Percentiles rank a stretch among this genome's conserved stretches.
Evolutionary conservation across 2,888 invertebrate genomes (phyloP).

Genomic region (Pheosia gnoma): DNA sequence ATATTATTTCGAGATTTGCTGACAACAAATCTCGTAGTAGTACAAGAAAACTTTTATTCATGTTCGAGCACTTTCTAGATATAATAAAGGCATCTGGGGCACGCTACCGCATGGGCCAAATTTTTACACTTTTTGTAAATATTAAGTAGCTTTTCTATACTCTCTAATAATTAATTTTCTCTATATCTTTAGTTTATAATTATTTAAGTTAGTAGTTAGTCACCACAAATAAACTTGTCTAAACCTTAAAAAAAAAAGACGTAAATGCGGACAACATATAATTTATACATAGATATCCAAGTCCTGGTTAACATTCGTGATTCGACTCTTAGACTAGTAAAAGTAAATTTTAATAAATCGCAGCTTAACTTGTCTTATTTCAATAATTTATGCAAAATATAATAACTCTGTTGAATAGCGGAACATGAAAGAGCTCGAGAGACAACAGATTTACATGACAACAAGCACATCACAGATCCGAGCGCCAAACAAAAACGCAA

Average conservation of each 20-base stretch:
- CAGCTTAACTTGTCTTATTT: not conserved
- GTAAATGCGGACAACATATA: no score
- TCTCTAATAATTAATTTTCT: no score
- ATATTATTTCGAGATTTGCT: not conserved
- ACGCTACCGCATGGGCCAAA: no score
- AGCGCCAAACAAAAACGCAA: conserved; percentile 69
- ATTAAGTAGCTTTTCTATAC: no score
- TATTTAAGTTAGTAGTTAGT: no score
- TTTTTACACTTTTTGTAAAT: no score
- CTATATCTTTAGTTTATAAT: no score
- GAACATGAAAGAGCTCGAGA: conserved; percentile 29
- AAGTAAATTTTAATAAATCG: not conserved
- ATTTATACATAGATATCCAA: no score
- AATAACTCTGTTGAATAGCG: not conserved
- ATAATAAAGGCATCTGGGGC: no score
- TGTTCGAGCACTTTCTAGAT: not conserved
- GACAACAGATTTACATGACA: conserved; percentile 57
- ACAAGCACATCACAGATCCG: conserved; percentile 61
- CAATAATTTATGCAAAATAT: not conserved
- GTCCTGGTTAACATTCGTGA: no score
- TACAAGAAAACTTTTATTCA: not conserved
- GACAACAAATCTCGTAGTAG: no score
- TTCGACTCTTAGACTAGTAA: not conserved
- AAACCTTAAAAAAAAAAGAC: not conserved
- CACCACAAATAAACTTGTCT: no score